These are phyloP conservation scores for Harpegnathos saltator DNA, from an alignment of 1,140 invertebrate genomes.

Conservation along the genomic window DNA sequence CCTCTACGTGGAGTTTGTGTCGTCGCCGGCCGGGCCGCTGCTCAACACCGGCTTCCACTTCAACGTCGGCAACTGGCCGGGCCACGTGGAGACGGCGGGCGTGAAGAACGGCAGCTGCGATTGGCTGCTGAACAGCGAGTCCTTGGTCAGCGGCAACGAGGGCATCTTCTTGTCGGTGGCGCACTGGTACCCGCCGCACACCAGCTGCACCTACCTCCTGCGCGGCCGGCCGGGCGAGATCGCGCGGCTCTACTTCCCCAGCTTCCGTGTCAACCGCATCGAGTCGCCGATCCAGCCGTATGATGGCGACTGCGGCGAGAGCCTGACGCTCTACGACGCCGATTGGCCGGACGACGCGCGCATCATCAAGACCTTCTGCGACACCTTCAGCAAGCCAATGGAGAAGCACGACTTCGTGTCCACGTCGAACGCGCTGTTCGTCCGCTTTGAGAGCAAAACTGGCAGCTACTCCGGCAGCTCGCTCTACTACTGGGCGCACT, in stretches of 20 bases:
- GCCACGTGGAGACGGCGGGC: constrained; percentile 94
- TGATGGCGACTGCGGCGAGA: constrained; percentile 95
- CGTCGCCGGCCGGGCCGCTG: constrained; percentile 94
- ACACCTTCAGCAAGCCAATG: constrained; percentile 95
- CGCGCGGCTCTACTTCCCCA: constrained; percentile 94
- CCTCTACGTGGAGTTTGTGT: constrained; percentile 96
- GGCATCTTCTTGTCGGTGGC: constrained; percentile 95
- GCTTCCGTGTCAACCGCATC: constrained; percentile 95
- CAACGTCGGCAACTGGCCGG: constrained; percentile 96
- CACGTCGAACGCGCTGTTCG: constrained; percentile 93
- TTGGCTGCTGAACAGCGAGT: constrained; percentile 93
- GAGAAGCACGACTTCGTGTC: constrained; percentile 97
- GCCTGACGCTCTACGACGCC: constrained; percentile 94
- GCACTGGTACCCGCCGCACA: constrained; percentile 96
- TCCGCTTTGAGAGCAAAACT: constrained; percentile 95
- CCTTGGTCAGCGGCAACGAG: constrained; percentile 92
- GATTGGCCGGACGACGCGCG: constrained; percentile 93
- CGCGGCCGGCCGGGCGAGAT: constrained; percentile 94
- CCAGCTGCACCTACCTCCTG: constrained; percentile 95
- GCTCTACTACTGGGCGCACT: constrained; percentile 96
- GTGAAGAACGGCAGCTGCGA: constrained; percentile 94
- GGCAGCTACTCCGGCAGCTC: constrained; percentile 95
- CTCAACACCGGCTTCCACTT: constrained; percentile 97
- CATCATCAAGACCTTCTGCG: constrained; percentile 96
- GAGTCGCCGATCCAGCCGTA: constrained; percentile 94